Conservation (phyloP, 2,113 vertebrate genomes). For the Rhegmatorhina hoffmannsi region DNA sequence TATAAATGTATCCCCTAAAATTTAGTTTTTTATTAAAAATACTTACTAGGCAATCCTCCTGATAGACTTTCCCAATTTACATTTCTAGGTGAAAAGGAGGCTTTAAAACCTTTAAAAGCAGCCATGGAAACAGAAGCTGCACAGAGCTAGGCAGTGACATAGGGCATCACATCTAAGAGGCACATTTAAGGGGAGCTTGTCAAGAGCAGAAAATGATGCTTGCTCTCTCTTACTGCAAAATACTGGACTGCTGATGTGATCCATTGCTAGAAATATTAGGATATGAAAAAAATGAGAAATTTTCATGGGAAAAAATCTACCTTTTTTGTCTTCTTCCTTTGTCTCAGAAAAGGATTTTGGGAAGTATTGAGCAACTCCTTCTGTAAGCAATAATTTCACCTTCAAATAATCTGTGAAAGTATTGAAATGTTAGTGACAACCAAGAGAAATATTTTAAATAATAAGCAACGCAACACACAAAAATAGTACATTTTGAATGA, state of each 20-base stretch:
- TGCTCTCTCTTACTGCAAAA: not conserved
- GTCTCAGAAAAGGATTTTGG: not conserved
- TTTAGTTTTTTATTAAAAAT: slow-evolving; percentile 63
- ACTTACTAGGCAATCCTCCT: slow-evolving; percentile 47
- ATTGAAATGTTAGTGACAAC: not conserved
- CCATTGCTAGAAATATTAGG: slow-evolving; percentile 20
- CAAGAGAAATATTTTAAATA: not conserved
- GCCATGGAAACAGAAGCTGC: slow-evolving; percentile 66
- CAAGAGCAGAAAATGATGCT: slow-evolving; percentile 59
- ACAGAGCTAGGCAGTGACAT: slow-evolving; percentile 54
- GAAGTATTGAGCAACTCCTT: not conserved
- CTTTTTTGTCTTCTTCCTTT: not conserved
- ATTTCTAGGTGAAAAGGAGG: slow-evolving; percentile 63
- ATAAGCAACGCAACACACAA: not conserved
- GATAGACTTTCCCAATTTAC: slow-evolving; percentile 54
- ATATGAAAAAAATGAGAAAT: not conserved
- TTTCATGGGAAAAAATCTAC: not conserved
- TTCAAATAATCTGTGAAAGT: not conserved
- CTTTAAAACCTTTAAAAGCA: slow-evolving; percentile 65
- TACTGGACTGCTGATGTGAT: slow-evolving; percentile 15
- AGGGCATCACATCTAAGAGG: slow-evolving; percentile 64
- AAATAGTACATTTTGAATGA: not conserved
- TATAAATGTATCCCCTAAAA: slow-evolving; percentile 28
- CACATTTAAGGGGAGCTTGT: slow-evolving; percentile 57
- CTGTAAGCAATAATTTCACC: not conserved